Conservation (phyloP, 2,113 vertebrate species). For the Elephantulus edwardii region DNA sequence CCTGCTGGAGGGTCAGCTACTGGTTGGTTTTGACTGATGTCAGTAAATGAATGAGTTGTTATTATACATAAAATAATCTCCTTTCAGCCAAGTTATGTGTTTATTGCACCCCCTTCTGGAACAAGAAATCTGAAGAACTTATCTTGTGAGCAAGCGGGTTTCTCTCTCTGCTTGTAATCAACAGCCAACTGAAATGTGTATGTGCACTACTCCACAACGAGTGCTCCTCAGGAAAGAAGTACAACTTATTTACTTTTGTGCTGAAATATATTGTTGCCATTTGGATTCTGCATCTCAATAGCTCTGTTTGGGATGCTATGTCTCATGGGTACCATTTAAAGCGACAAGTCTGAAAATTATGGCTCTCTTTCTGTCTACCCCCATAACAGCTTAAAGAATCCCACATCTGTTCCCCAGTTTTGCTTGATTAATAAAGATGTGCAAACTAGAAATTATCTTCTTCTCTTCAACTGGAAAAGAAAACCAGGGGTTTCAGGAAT, state of each 20-base stretch:
- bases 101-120: not conserved
- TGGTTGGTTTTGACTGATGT: no score
- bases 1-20: no score
- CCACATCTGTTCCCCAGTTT: constrained; percentile 52
- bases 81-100: not conserved
- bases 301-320: not conserved
- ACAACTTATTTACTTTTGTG: constrained; percentile 32
- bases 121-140: not conserved
- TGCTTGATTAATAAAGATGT: constrained; percentile 67
- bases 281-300: constrained; percentile 38
- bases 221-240: not conserved
- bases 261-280: constrained; percentile 44
- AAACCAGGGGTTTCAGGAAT: not conserved
- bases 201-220: not conserved
- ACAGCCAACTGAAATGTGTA: not conserved
- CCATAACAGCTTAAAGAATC: constrained; percentile 17
- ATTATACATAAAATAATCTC: no score
- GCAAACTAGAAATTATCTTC: constrained; percentile 42
- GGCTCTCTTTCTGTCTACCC: constrained; percentile 59
- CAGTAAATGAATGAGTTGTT: no score
- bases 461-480: not conserved
- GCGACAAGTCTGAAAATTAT: constrained; percentile 52
- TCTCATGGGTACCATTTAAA: constrained; percentile 66
- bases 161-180: constrained; percentile 9
- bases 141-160: not conserved